Evolutionary conservation across 2,888 invertebrate genomes (phyloP), one percentile per base, ranked within the genome.

Genomic region (Gymnocheta viridis): DNA sequence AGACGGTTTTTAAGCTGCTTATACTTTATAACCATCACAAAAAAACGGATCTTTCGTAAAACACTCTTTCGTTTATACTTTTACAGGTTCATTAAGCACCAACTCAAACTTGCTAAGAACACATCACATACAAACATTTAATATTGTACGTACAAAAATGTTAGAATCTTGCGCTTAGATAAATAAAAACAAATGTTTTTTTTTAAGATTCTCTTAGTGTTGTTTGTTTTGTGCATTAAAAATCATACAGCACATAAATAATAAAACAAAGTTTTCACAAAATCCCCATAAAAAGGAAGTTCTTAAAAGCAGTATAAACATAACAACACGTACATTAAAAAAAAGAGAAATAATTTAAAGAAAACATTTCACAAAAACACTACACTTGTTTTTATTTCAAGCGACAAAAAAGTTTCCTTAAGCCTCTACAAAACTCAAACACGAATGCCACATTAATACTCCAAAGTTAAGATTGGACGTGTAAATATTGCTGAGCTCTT

Each of bases 111-210:
- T 41, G 35, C 3, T 10, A 27, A 66, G 38, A 51, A 41, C 32
- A 51, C 41, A 47, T 27, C 60, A 60, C 49, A 64, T 49, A 79
- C 74, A 70, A 70, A 66, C 76, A 64, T 64, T 80, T 58, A 70
- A 58, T 47, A 19, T 32, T 49, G 66, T 74, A 83, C 83, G 74
- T 58, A 85, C 73, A 84, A 82, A 86, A 85, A 86, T 83, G 86
- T 86, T 82, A 86, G 86, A 86, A 86, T 86, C 86, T 86, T 82
- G 82, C 86, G 86, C 85, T 29, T 51, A 82, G 86, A 86, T 86
- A 86, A 86, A 82, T 67, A 27, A 44, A 79, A 38, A 60, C 10
- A 73, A 44, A 32, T 32, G 6, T 2, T 32, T 12, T 19, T 41
- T 70, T 54, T 44, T 14, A 3, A 58, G 47, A 49, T 74, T 74